phyloP scores from a whole-genome alignment of 2,113 vertebrate genomes.

The Delphinus delphis region DNA sequence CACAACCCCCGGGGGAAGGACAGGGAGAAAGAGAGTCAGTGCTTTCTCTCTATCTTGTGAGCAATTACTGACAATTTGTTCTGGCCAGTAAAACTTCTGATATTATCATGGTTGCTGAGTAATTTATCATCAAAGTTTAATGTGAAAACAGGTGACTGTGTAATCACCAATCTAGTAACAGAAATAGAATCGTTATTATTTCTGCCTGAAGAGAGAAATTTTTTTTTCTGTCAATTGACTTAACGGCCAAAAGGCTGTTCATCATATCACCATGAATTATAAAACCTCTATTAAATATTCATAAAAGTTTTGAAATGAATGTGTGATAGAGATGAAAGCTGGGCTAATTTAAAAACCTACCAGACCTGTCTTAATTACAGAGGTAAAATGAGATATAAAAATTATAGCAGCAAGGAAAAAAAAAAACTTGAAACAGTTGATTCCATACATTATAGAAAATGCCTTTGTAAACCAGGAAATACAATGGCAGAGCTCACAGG shows the following conservation, averaged over 20 bases:
- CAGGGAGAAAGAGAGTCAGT: slow-evolving; percentile 76
- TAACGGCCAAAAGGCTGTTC: slow-evolving; percentile 89
- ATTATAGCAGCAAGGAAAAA: slow-evolving; percentile 82
- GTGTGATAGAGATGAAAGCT: slow-evolving; percentile 88
- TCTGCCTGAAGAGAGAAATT: slow-evolving; percentile 86
- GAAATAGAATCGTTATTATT: slow-evolving; percentile 91
- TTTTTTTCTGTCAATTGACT: slow-evolving; percentile 87
- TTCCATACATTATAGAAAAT: slow-evolving; percentile 79
- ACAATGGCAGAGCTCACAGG: slow-evolving; percentile 27
- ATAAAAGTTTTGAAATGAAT: slow-evolving; percentile 92
- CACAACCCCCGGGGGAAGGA: slow-evolving; percentile 73
- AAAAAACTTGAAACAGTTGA: slow-evolving; percentile 77
- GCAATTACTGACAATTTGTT: slow-evolving; percentile 91
- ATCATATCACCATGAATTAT: slow-evolving; percentile 90
- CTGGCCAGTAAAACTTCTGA: slow-evolving; percentile 91
- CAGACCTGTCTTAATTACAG: slow-evolving; percentile 90
- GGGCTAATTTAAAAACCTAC: slow-evolving; percentile 90
- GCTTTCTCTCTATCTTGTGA: slow-evolving; percentile 86
- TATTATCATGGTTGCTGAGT: slow-evolving; percentile 91
- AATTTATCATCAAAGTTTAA: slow-evolving; percentile 92
- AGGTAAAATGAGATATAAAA: slow-evolving; percentile 90
- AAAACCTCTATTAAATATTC: slow-evolving; percentile 91
- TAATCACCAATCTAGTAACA: slow-evolving; percentile 91
- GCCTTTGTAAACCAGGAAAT: slow-evolving; percentile 59
- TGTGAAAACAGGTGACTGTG: slow-evolving; percentile 91